Base-by-base conservation (phyloP, 1,140 invertebrate genomes). In the Mactra quadrangularis region DNA sequence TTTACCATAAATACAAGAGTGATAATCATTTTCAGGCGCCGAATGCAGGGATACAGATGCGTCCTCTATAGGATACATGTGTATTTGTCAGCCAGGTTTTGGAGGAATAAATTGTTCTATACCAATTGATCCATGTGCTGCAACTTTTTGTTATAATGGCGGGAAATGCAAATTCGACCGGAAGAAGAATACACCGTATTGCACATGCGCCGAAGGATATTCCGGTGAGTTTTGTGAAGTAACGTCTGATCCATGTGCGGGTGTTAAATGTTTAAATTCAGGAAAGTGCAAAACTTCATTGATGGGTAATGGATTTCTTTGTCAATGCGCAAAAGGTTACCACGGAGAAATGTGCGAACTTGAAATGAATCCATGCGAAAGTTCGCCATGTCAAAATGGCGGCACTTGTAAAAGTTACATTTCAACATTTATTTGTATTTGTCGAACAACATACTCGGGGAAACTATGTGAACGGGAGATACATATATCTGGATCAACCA, bases 401-500 rank as follows among this genome's bases (percentile, higher is more conserved):
- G 88, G 82, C 7, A 77, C 41, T 6, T 91, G 90, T 81, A 60
- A 68, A 45, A 84, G 88, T 52, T 57, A 66, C 15, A 77, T 96
- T 82, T 95, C 98, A 70, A 78, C 45, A 27, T 99, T 97, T 88
- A 95, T 95, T n/a, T 99, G 98, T 89, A 95, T 95, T 6, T 99
- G 98, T 91, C 95, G 95, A 0, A 95, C 96, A 0, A 97, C 97
- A 0, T 98, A 97, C 97, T 98, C 97, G 0, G 97, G 98, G 1
- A 97, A 97, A 88, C 94, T 97, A 0, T 98, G 97, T 89, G 97
- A 98, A 89, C 97, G 29, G 1, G 27, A 7, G 29, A 50, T 31
- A 50, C 3, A 27, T 2, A 22, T n/a, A 22, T 22, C 19, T 19
- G 55, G 27, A 2, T 3, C n/a, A 0, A 15, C 31, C 3, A 27